Base-by-base conservation (phyloP, 2,888 invertebrate genomes). In the Toxonevra muliebris region DNA sequence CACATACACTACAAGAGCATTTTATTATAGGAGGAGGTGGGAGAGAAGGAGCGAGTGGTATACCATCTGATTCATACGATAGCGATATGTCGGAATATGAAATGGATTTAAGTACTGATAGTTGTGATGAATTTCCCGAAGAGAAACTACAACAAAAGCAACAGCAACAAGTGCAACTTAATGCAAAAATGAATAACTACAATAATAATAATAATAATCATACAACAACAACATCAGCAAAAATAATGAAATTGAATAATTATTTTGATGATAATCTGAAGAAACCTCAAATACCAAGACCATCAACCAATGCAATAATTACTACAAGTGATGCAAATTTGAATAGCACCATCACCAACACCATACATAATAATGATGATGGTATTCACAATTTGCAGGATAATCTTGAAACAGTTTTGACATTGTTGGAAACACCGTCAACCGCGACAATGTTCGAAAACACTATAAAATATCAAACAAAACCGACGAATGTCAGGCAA, bases 1-100 rank as follows among this genome's bases (percentile, higher is more conserved):
- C 92, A 17, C 90, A 92, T 78, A 91, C 91, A 70, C 86, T 92
- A 74, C 89, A 84, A 75, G 80, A 84, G 77, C 83, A 82, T 75
- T 83, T 80, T 71, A 79, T 82, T 59, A 74, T 68, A 61, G 48
- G 3, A 8, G 4, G 48, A 12, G 3, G 48, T 48, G 48, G 48
- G 8, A 48, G 15, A 48, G 13, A 48, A 8, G 13, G 48, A n/a
- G 48, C 12, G 48, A 66, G 76, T 68, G 77, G 77, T 71, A 86
- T 84, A 69, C 87, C 85, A 68, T 79, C 82, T 65, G 81, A 81
- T 71, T 78, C 78, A 40, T 84, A 85, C 69, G 83, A 83, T 65
- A 81, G 81, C 73, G 82, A 84, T 70, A 76, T 82, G 59, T 83
- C 83, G 1, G 83, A 83, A 65, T 79, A 79, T 69, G 82, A 83